A percentile compares a stretch with the other conserved stretches of the same genome.
Evolutionary conservation across 2,888 invertebrate species (phyloP).

Genomic region (Tricholauxania praeusta): DNA sequence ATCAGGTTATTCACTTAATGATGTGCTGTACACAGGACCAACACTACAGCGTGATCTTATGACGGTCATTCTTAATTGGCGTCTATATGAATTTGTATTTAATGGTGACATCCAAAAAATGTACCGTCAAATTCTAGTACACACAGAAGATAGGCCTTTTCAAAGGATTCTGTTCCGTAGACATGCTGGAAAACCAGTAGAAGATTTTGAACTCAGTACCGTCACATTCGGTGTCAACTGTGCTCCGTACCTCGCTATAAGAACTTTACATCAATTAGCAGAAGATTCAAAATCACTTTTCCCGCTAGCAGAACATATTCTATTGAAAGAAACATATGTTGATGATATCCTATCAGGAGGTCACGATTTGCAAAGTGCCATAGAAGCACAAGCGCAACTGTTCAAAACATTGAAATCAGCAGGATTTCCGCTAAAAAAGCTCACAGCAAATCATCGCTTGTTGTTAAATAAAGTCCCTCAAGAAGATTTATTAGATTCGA

Average conservation of each 20-base stretch:
- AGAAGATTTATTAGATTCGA: slow-evolving; percentile 12
- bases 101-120: slow-evolving; percentile 29
- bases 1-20: background rate
- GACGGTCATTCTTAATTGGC: slow-evolving; percentile 20
- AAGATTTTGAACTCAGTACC: slow-evolving; percentile 7
- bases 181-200: background rate
- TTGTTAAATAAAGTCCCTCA: background rate
- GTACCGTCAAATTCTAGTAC: slow-evolving; percentile 13
- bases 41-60: background rate
- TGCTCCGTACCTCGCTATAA: slow-evolving; percentile 26
- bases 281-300: background rate
- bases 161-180: slow-evolving; percentile 18
- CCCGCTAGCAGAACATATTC: slow-evolving; percentile 2
- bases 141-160: background rate
- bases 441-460: background rate
- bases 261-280: slow-evolving; percentile 24
- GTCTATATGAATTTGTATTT: slow-evolving; percentile 6
- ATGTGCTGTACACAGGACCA: background rate
- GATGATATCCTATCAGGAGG: slow-evolving; percentile 26
- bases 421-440: slow-evolving; percentile 18
- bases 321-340: slow-evolving; percentile 18
- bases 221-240: slow-evolving; percentile 15
- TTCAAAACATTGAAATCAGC: slow-evolving; percentile 1
- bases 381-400: background rate
- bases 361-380: background rate